Evolutionary conservation across 1,140 invertebrate genomes (phyloP).

Genomic region (Philotrypesis tridentata): DNA sequence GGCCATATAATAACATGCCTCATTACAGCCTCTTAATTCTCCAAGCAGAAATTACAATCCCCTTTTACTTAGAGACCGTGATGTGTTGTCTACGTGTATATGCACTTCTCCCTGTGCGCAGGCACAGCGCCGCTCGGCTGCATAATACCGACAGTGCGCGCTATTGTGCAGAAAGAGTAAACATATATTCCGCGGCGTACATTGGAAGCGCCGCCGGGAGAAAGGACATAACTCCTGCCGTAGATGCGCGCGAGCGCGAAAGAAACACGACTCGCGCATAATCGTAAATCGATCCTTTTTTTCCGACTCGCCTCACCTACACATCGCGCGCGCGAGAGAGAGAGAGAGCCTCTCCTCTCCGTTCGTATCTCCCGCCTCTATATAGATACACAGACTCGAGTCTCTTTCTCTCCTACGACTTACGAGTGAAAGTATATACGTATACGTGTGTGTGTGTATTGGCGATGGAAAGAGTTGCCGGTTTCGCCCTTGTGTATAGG

Average conservation of each 20-base stretch:
- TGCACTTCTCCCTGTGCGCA: too few relatives aligned
- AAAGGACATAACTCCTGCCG: constrained; percentile 9
- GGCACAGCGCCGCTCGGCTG: too few relatives aligned
- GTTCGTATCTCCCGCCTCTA: not conserved
- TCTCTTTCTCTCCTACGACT: too few relatives aligned
- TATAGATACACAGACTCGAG: too few relatives aligned
- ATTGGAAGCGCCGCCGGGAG: not conserved
- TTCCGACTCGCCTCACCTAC: not conserved
- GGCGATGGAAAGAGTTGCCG: not conserved
- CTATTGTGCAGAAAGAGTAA: not conserved
- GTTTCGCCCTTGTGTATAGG: not conserved
- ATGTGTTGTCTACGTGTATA: too few relatives aligned
- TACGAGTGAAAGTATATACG: constrained; percentile 30
- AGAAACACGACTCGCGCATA: constrained; percentile 38
- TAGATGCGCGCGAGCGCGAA: constrained; percentile 17
- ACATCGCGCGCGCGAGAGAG: not conserved
- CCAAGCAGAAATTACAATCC: not conserved
- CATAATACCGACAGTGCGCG: too few relatives aligned
- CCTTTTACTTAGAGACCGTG: not conserved
- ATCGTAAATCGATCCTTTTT: constrained; percentile 44
- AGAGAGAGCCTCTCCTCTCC: too few relatives aligned
- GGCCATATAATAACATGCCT: not conserved
- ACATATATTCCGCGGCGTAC: not conserved
- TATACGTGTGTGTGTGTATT: not conserved
- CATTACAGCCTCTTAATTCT: not conserved